Percentiles rank a stretch among this genome's conserved stretches.
These are phyloP conservation scores for Prunella strophiata DNA, from an alignment of 2,797 vertebrate species.

Conservation along the genomic window DNA sequence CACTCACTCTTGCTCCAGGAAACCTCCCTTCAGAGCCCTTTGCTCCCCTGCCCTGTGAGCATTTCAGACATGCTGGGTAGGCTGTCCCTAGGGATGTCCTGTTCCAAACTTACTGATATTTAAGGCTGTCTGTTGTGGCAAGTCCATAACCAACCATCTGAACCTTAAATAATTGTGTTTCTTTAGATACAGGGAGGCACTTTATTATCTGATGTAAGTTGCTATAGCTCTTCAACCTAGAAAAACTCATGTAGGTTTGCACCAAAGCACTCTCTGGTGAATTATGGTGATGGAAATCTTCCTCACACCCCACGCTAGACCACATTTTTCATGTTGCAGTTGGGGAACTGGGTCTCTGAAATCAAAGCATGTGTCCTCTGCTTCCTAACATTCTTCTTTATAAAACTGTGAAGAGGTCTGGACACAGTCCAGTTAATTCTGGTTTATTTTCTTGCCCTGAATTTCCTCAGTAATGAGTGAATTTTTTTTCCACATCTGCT, in stretches of 20 bases:
- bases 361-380: not conserved
- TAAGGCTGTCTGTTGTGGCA: not conserved
- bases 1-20: not conserved
- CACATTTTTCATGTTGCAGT: not conserved
- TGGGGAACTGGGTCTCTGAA: not conserved
- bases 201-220: not conserved
- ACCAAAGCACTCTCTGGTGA: not conserved
- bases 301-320: not conserved
- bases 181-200: not conserved
- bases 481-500: not conserved
- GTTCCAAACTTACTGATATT: not conserved
- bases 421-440: not conserved
- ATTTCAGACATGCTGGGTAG: conserved; percentile 26
- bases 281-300: not conserved
- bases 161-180: not conserved
- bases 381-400: not conserved
- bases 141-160: not conserved
- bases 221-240: not conserved
- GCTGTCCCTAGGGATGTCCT: conserved; percentile 53
- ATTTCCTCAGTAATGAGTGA: conserved; percentile 5
- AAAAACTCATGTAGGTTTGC: not conserved
- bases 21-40: not conserved
- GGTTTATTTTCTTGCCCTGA: conserved; percentile 21
- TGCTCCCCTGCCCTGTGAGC: not conserved
- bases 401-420: not conserved